Evolutionary conservation across 2,797 vertebrate species (phyloP).

Genomic region (Chromobotia macracanthus): DNA sequence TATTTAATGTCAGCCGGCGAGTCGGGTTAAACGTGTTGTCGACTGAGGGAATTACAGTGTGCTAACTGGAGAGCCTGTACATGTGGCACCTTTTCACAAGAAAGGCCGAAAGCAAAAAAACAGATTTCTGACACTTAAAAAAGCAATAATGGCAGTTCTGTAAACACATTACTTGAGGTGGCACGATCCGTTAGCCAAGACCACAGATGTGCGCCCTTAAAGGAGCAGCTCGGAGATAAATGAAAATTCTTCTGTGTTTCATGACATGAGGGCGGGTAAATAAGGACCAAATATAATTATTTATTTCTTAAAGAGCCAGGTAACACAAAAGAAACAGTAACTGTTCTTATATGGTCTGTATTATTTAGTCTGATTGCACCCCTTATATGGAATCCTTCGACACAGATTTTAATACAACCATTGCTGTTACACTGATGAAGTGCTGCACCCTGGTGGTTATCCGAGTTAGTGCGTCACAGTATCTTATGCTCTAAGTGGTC

Average conservation of each 20-base stretch:
- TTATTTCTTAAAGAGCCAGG: too few species aligned
- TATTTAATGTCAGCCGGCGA: background rate
- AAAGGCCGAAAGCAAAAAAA: slow-evolving; percentile 16
- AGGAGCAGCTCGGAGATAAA: background rate
- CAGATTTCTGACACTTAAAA: slow-evolving; percentile 26
- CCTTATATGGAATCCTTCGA: background rate
- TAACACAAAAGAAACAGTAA: background rate
- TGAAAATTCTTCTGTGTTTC: background rate
- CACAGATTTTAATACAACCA: background rate
- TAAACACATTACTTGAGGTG: slow-evolving; percentile 40
- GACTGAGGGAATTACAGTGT: background rate
- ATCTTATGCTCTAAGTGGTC: background rate
- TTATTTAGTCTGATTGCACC: background rate
- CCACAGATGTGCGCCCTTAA: background rate
- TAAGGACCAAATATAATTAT: background rate
- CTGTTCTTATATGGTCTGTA: background rate
- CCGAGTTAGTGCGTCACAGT: background rate
- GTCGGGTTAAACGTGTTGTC: slow-evolving; percentile 33
- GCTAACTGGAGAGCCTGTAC: slow-evolving; percentile 5
- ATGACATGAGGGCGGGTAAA: background rate
- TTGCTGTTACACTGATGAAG: slow-evolving; percentile 8
- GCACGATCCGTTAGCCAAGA: slow-evolving; percentile 7
- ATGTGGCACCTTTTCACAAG: background rate
- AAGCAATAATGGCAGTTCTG: slow-evolving; percentile 36
- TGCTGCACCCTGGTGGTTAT: slow-evolving; percentile 55